These are phyloP conservation scores for Cephalopachus bancanus DNA, from an alignment of 2,797 vertebrate genomes.

Conservation along the genomic window DNA sequence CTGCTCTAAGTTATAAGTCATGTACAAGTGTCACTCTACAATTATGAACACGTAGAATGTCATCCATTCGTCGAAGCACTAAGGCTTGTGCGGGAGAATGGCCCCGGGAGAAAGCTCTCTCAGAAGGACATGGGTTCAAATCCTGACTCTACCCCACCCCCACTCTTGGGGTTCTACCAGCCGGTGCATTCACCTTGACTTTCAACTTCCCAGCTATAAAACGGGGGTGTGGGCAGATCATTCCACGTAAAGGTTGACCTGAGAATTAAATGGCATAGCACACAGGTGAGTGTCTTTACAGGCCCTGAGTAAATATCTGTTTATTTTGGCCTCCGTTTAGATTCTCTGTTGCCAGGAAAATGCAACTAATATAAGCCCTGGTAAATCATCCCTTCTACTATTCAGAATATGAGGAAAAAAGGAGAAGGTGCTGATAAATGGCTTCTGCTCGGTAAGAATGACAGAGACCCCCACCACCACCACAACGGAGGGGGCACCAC, in stretches of 20 bases:
- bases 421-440: background rate
- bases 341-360: background rate
- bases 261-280: background rate
- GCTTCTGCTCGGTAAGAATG: accelerated
- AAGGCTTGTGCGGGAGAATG: background rate
- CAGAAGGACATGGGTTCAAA: background rate
- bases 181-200: background rate
- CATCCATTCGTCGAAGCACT: too few species aligned
- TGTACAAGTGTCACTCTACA: background rate
- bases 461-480: background rate
- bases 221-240: background rate
- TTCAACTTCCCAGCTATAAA: background rate
- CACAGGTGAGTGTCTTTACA: background rate
- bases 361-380: background rate
- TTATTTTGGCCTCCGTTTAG: background rate
- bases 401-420: background rate
- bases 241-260: accelerated
- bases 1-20: background rate
- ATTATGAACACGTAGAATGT: background rate
- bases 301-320: background rate
- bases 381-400: too few species aligned
- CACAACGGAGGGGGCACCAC: accelerated
- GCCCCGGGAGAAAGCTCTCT: background rate
- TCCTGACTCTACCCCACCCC: background rate
- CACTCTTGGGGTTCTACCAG: background rate